Percentiles rank a stretch among this genome's conserved stretches.
phyloP scores from a whole-genome alignment of 2,888 invertebrate species.

The Trimorus sp. region DNA sequence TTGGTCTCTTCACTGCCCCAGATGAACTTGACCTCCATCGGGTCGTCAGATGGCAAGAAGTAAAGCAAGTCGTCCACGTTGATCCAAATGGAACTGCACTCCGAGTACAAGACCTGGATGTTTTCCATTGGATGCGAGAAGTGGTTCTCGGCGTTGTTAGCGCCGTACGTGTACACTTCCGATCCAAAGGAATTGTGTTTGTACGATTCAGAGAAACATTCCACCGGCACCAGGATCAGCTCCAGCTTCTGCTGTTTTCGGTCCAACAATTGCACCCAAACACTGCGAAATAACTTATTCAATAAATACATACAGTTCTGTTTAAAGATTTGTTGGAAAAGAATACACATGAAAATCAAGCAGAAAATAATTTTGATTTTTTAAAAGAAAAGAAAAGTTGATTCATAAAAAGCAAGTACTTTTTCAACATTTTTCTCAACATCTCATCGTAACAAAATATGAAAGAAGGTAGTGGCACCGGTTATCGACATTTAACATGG shows the following conservation, averaged over 20 bases:
- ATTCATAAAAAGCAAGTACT: no score
- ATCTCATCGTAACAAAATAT: no score
- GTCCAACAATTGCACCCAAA: constrained; percentile 96
- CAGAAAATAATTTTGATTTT: no score
- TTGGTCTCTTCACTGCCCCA: constrained; percentile 97
- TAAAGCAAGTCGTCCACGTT: constrained; percentile 95
- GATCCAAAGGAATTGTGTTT: constrained; percentile 50
- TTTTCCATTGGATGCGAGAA: constrained; percentile 80
- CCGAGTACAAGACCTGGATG: constrained; percentile 85
- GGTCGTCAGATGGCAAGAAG: constrained; percentile 87
- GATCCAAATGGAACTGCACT: constrained; percentile 91
- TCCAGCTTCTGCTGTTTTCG: constrained; percentile 93
- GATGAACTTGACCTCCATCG: constrained; percentile 86
- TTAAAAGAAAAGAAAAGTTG: no score
- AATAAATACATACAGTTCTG: neutral
- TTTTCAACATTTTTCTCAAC: no score
- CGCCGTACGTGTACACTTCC: constrained; percentile 79
- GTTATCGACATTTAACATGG: no score
- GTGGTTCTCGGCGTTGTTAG: constrained; percentile 82
- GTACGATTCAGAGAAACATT: constrained; percentile 86
- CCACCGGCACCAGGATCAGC: constrained; percentile 90
- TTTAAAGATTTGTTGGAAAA: no score
- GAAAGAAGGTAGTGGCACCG: no score
- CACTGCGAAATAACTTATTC: constrained; percentile 83
- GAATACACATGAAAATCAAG: no score